Conservation (phyloP, 1,140 invertebrate genomes). For the Procambarus clarkii region DNA sequence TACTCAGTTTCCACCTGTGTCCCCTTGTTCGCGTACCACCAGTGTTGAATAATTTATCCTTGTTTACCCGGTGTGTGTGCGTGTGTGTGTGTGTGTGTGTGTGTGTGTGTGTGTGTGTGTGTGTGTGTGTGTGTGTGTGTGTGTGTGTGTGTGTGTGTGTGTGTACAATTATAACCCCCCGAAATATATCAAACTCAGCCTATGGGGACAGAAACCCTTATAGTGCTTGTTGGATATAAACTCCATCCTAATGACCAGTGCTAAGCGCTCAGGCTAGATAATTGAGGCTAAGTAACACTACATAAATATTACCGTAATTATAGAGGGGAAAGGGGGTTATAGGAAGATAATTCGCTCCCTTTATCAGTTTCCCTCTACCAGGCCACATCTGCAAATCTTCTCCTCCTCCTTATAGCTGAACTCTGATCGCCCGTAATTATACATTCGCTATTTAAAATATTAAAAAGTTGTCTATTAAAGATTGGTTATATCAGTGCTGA, state of each 20-base stretch:
- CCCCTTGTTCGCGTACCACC: too few species aligned
- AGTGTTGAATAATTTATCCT: too few species aligned
- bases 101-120: too few species aligned
- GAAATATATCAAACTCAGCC: too few species aligned
- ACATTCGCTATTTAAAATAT: background rate
- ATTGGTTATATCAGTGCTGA: background rate
- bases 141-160: too few species aligned
- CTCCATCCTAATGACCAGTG: background rate
- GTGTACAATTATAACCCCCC: too few species aligned
- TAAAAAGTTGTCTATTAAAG: background rate
- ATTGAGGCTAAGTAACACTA: background rate
- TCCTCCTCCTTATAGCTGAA: background rate
- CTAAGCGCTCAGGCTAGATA: background rate
- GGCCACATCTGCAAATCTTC: background rate
- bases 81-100: too few species aligned
- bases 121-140: too few species aligned
- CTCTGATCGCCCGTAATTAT: background rate
- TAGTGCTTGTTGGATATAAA: background rate
- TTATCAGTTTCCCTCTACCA: background rate
- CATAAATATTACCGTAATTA: background rate
- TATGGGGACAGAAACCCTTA: too few species aligned
- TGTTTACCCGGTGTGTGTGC: too few species aligned
- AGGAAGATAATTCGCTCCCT: background rate
- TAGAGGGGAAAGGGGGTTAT: background rate
- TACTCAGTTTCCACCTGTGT: too few species aligned